Base-by-base conservation (phyloP, 53 echinoderm and acorn worm species). In the Echinarachnius parma region DNA sequence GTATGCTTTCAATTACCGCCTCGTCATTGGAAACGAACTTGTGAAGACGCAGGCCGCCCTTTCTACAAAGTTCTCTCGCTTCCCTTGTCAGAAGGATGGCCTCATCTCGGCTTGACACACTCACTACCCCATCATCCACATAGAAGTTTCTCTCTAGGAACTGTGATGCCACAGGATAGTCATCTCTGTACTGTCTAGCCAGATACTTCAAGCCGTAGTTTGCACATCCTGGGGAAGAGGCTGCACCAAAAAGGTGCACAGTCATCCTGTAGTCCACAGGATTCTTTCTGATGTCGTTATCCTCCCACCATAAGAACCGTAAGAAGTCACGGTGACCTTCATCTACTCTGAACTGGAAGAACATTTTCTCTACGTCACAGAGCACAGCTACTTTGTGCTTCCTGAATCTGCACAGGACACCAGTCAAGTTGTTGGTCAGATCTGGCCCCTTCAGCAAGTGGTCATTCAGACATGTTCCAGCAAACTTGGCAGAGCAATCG, bases 131-230 rank as follows among this genome's bases (percentile, higher is more conserved):
- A 27, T 89, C 89, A 25, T 84, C 84, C 22, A 89, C 81, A 11
- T 90, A 86, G 70, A 90, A 86, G 34, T 82, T 86, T 52, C 80
- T 82, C 15, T 64, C 4, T 22, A 77, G 32, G 77, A 86, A 86
- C 34, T 25, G 18, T 23, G 81, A 61, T 49, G 86, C 86, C 36
- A 53, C 49, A 18, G 81, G 77, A 34, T 50, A 69, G 7, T 80
- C 60, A 23, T 76, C 42, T 58, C 76, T 75, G 56, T 47, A 78
- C 34, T 55, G 48, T 46, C 49, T 76, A 30, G 83, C 70, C 42
- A 88, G 56, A 18, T 79, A 66, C 53, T 59, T 86, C 25, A 86
- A 46, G 16, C 86, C 75, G 24, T 75, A 86, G 48, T 86, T 86
- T 0, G 86, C 80, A 76, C 86, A 86, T 10, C 80, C 80, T 14